Evolutionary conservation across 1,140 invertebrate genomes (phyloP).

Genomic region (Zophobas atratus): DNA sequence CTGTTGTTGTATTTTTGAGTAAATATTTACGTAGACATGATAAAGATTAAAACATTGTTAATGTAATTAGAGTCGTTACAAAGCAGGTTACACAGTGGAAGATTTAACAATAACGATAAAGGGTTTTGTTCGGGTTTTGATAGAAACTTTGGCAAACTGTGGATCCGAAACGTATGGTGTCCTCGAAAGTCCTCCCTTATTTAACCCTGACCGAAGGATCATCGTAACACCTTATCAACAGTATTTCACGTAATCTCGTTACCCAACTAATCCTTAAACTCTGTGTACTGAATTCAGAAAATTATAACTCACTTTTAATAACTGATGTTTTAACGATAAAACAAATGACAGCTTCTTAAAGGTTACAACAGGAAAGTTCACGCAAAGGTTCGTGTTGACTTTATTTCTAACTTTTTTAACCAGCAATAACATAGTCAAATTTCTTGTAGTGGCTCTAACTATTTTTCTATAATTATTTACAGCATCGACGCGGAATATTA

Average conservation of each 20-base stretch:
- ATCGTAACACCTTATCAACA: slow-evolving; percentile 4
- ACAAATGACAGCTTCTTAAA: not conserved
- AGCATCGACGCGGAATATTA: slow-evolving; percentile 59
- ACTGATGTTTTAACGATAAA: slow-evolving; percentile 35
- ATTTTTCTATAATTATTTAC: slow-evolving; percentile 53
- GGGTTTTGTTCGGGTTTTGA: not conserved
- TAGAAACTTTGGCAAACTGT: not conserved
- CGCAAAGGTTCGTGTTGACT: slow-evolving; percentile 24
- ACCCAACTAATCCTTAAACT: slow-evolving; percentile 16
- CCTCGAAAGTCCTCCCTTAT: slow-evolving; percentile 19
- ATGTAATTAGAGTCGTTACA: slow-evolving; percentile 15
- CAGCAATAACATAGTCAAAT: slow-evolving; percentile 31
- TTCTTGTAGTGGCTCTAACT: slow-evolving; percentile 32
- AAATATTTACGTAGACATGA: slow-evolving; percentile 21
- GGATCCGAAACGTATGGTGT: slow-evolving; percentile 7
- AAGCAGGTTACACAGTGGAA: too few species aligned
- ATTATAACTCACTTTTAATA: slow-evolving; percentile 1
- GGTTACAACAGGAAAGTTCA: not conserved
- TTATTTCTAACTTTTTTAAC: slow-evolving; percentile 22
- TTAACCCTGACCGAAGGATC: slow-evolving; percentile 1
- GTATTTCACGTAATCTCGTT: slow-evolving; percentile 18
- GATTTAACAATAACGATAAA: not conserved
- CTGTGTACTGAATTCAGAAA: slow-evolving; percentile 1
- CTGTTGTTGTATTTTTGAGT: slow-evolving; percentile 17
- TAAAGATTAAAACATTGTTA: slow-evolving; percentile 8